Base-by-base conservation (phyloP, 1,140 invertebrate species). In the Macrobrachium nipponense region DNA sequence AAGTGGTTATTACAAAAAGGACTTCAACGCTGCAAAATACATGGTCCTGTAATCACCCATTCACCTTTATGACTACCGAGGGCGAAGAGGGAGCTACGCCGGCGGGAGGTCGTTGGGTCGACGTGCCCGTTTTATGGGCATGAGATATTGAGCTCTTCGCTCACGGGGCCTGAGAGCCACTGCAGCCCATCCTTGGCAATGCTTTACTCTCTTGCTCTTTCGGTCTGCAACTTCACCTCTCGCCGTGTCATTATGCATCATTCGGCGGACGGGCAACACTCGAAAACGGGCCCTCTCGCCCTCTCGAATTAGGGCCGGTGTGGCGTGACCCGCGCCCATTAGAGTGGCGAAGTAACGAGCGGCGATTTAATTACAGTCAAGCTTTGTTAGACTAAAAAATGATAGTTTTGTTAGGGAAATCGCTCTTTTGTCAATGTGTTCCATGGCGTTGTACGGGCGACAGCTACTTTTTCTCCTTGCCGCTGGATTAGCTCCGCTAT, bases 321-420 rank as follows among this genome's bases (percentile, higher is more conserved):
- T 80, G 11, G 78, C 78, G 78, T 80, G 78, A 80, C 78, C 15
- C 15, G 23, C 14, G 20, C 62, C 60, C 78, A 80, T 80, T 80
- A 80, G 61, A 27, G 18, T 44, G 61, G 78, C 64, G 60, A 80
- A 80, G 43, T 66, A 66, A 80, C 78, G 61, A 80, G 78, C 62
- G 78, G 61, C 78, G 78, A 80, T 80, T 80, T 80, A 80, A 80
- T 80, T 80, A 80, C 78, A 80, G 78, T 80, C 78, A 62, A n/a
- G 27, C 78, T 62, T 80, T 80, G 78, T 80, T 80, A 80, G 61
- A 18, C 43, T 66, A 80, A 80, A 66, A 80, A 80, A 80, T 80
- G 23, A 80, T 66, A 66, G 78, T 80, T 66, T 44, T 80, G 78
- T 80, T 80, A 80, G 78, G 78, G 78, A 80, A 80, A 80, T 80